phyloP scores from a whole-genome alignment of 2,888 invertebrate genomes.

The Agrochola macilenta region DNA sequence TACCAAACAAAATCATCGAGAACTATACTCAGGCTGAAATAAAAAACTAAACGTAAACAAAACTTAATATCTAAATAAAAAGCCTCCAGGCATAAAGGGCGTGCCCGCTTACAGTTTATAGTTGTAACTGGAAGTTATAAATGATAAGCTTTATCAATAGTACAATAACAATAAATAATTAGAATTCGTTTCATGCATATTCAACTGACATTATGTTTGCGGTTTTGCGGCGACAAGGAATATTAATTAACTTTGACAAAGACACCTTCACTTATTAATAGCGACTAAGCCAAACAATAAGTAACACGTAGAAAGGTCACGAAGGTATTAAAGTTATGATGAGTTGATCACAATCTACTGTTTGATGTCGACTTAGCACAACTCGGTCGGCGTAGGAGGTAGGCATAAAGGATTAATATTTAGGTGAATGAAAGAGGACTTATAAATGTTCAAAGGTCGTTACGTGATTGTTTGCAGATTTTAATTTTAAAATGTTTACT shows the following conservation, averaged over 20 bases:
- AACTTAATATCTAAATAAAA: too few species aligned
- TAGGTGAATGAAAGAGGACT: not conserved
- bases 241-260: slow-evolving; percentile 10
- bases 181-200: not conserved
- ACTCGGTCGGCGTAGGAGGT: not conserved
- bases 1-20: too few species aligned
- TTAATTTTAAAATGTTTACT: not conserved
- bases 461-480: not conserved
- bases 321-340: slow-evolving; percentile 28
- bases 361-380: slow-evolving; percentile 25
- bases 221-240: not conserved
- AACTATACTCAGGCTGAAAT: too few species aligned
- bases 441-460: slow-evolving; percentile 5
- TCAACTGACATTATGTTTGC: not conserved
- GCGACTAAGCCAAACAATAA: not conserved
- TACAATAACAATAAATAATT: not conserved
- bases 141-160: too few species aligned
- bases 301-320: not conserved
- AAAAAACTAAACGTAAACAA: too few species aligned
- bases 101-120: too few species aligned
- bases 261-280: not conserved
- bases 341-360: slow-evolving; percentile 21
- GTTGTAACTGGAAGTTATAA: too few species aligned
- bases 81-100: too few species aligned
- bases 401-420: not conserved